Base-by-base conservation (phyloP, 2,113 vertebrate species). In the Collichthys lucidus region DNA sequence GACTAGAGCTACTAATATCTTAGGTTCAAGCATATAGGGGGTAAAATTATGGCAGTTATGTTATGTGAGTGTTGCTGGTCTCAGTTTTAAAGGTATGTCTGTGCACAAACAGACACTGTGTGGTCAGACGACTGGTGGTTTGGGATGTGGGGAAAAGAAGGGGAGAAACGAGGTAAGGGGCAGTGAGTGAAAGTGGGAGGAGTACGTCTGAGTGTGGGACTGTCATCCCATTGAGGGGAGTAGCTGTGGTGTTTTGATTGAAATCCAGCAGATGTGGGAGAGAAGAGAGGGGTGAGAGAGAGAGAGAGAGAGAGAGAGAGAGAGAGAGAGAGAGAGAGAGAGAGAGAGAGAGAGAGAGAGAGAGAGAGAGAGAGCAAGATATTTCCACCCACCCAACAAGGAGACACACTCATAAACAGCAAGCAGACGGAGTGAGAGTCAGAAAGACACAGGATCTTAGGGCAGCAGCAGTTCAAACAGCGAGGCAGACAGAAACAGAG, bases 301-400 rank as follows among this genome's bases (percentile, higher is more conserved):
- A 87, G 88, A 66, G 69, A 76, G 85, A 85, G 87, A 83, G 79
- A 82, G 85, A 76, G 76, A 42, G 72, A 69, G 71, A 79, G 82
- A 88, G 81, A 81, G 90, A 91, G 83, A 84, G 70, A 79, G 44
- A 71, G 67, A 89, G 83, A 81, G 85, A 63, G 77, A 56, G 86
- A 87, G 88, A 66, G 69, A 76, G 85, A 85, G 87, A 83, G 79
- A 82, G 85, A 76, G 76, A 50, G 72, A 69, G 71, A 79, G 82
- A 87, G 81, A 80, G 82, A 84, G 86, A 87, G 93, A 81, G 92
- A 89, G 92, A 75, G 84, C 67, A 87, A 91, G 84, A 90, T 87
- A 95, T 94, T 95, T 94, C 93, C 94, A 94, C 95, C 94, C 94
- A 94, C 94, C 93, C 93, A 93, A 92, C 87, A 88, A 83, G 87